These are phyloP conservation scores for Salarias fasciatus DNA, from an alignment of 2,797 vertebrate species.

Conservation along the genomic window DNA sequence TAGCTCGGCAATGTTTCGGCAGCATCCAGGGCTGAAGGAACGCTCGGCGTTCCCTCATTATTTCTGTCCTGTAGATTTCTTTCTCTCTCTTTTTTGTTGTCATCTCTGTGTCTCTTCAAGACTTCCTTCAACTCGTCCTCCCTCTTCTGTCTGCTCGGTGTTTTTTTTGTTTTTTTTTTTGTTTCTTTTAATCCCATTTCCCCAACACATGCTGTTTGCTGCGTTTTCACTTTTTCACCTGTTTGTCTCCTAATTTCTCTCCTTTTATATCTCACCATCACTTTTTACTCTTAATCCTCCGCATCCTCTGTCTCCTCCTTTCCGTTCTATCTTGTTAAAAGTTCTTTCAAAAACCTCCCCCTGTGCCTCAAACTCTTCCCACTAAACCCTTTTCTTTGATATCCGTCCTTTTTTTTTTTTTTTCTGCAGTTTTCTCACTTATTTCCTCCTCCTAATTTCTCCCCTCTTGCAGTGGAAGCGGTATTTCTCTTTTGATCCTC, in stretches of 20 bases:
- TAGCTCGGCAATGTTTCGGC: constrained; percentile 20
- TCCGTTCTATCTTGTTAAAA: background rate
- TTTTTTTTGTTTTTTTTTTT: too few species aligned
- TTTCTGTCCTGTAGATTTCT: background rate
- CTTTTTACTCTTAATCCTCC: background rate
- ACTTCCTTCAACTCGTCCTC: constrained; percentile 1
- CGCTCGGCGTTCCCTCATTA: background rate
- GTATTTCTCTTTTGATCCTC: constrained; percentile 94
- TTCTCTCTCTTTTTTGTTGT: background rate
- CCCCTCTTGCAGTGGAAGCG: constrained; percentile 72
- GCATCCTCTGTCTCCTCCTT: background rate
- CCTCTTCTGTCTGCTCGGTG: background rate
- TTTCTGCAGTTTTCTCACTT: background rate
- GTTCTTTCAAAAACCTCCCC: background rate
- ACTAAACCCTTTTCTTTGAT: background rate
- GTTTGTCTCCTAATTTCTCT: background rate
- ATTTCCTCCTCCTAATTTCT: background rate
- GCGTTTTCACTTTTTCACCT: background rate
- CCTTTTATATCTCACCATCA: background rate
- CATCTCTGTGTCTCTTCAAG: background rate
- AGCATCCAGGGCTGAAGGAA: constrained; percentile 1
- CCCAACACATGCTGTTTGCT: background rate
- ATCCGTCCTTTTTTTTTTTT: background rate
- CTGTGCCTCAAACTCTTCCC: background rate
- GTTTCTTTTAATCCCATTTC: constrained; percentile 11